A percentile compares a stretch with the other conserved stretches of the same genome.
phyloP scores from a whole-genome alignment of 2,888 invertebrate species.

The Neoaliturus tenellus region DNA sequence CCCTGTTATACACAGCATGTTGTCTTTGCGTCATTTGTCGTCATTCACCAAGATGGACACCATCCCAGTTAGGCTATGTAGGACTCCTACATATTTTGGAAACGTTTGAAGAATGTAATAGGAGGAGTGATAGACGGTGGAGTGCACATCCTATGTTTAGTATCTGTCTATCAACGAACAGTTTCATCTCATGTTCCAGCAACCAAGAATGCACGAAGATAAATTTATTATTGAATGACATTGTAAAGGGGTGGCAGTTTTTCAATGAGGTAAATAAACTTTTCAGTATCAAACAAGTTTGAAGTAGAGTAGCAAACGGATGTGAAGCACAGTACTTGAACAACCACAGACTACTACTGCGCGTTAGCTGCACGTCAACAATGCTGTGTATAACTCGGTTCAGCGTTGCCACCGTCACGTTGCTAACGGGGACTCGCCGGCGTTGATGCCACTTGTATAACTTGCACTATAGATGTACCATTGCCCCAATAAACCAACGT shows the following conservation, averaged over 20 bases:
- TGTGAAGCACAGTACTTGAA: not conserved
- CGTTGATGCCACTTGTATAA: not conserved
- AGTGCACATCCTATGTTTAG: slow-evolving; percentile 1
- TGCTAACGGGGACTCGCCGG: not conserved
- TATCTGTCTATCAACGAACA: not conserved
- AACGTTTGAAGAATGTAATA: not conserved
- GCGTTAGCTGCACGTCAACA: not conserved
- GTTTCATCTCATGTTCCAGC: slow-evolving; percentile 24
- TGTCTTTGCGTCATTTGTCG: not conserved
- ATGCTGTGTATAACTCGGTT: not conserved
- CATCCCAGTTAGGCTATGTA: slow-evolving; percentile 6
- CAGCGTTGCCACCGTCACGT: not conserved
- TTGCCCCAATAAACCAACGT: not conserved
- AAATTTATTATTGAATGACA: not conserved
- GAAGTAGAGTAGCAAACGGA: too few relatives aligned
- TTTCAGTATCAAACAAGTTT: too few relatives aligned
- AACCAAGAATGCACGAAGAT: not conserved
- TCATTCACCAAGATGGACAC: not conserved
- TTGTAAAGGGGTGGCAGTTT: not conserved
- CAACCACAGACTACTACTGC: not conserved
- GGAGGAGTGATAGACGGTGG: slow-evolving; percentile 12
- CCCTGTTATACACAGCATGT: not conserved
- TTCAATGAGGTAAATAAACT: not conserved
- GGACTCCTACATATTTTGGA: slow-evolving; percentile 11
- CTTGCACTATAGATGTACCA: slow-evolving; percentile 16